A percentile compares a stretch with the other conserved stretches of the same genome.
Conservation (phyloP, 2,888 invertebrate species). For the Cantharis rufa region DNA sequence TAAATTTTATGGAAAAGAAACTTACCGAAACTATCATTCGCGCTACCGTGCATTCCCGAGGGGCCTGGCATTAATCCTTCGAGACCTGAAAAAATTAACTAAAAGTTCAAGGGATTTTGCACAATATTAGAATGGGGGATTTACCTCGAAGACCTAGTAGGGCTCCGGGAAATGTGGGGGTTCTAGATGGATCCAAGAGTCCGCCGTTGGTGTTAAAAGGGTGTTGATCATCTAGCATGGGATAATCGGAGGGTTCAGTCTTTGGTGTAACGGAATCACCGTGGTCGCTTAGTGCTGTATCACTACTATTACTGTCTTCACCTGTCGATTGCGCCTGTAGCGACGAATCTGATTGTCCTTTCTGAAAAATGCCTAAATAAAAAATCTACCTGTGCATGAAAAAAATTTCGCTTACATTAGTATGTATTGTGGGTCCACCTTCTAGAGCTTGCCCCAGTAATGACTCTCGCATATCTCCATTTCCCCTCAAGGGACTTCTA, state of each 20-base stretch:
- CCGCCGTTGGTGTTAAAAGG: constrained; percentile 64
- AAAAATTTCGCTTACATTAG: constrained; percentile 31
- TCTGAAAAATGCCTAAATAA: constrained; percentile 40
- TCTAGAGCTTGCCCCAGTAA: constrained; percentile 79
- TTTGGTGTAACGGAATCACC: constrained; percentile 71
- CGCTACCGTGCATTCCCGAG: constrained; percentile 75
- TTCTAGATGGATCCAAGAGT: constrained; percentile 68
- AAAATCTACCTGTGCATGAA: not conserved
- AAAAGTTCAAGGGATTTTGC: not conserved
- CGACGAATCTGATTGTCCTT: constrained; percentile 64
- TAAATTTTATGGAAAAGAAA: constrained; percentile 10
- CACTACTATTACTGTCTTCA: constrained; percentile 84
- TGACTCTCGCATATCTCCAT: constrained; percentile 71
- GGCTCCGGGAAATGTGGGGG: constrained; percentile 78
- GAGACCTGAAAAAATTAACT: constrained; percentile 55
- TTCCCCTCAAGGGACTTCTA: constrained; percentile 65
- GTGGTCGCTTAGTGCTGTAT: constrained; percentile 75
- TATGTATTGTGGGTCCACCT: constrained; percentile 69
- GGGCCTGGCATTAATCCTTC: constrained; percentile 84
- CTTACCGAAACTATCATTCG: constrained; percentile 77
- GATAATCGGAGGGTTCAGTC: constrained; percentile 74
- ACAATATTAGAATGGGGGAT: constrained; percentile 2
- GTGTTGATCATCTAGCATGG: constrained; percentile 66
- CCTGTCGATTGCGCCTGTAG: constrained; percentile 73
- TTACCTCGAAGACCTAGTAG: constrained; percentile 81